Base-by-base conservation (phyloP, 2,797 vertebrate species). In the Coracias cyanogaster region DNA sequence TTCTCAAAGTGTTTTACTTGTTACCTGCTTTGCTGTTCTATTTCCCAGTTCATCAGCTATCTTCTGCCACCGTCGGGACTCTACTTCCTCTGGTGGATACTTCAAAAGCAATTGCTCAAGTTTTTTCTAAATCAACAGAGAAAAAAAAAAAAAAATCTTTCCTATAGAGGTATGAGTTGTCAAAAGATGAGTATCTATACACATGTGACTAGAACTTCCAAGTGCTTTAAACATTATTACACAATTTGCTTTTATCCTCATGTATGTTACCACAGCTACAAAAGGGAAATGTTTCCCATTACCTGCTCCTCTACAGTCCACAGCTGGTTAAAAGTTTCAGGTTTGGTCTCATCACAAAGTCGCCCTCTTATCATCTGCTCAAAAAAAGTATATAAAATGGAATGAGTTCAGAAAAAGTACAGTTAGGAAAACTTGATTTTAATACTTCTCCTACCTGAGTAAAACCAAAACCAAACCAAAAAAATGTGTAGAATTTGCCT, bases 241-340 rank as follows among this genome's bases (percentile, higher is more conserved):
- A 81, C 21, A n/a, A 45, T 45, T 74, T 67, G 6, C n/a, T 71
- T 92, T 92, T 71, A 73, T 67, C 83, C 46, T 74, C 21, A 66
- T 1, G 1, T 73, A 61, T 18, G 24, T 33, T 85, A 77, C 12
- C 77, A 80, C 7, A 45, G 71, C 48, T 80, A 82, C 33, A 86
- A 48, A 88, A 87, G 20, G 11, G 21, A 81, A 72, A 49, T 24
- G 22, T 48, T 90, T 80, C n/a, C 28, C 25, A 45, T 96, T 98
- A 99, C 99, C 99, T 99, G 99, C 88, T 99, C 99, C 95, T 99
- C 99, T 93, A 99, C 98, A 82, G 99, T 99, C 99, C 99, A 99
- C 95, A 99, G 98, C 96, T 99, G 99, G 98, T 99, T 99, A 95
- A 99, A 99, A 22, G 99, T 99, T 98, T 99, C 99, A 24, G 99